A percentile compares a stretch with the other conserved stretches of the same genome.
These are phyloP conservation scores for Gila robusta DNA, from an alignment of 2,797 vertebrate genomes.

Conservation along the genomic window DNA sequence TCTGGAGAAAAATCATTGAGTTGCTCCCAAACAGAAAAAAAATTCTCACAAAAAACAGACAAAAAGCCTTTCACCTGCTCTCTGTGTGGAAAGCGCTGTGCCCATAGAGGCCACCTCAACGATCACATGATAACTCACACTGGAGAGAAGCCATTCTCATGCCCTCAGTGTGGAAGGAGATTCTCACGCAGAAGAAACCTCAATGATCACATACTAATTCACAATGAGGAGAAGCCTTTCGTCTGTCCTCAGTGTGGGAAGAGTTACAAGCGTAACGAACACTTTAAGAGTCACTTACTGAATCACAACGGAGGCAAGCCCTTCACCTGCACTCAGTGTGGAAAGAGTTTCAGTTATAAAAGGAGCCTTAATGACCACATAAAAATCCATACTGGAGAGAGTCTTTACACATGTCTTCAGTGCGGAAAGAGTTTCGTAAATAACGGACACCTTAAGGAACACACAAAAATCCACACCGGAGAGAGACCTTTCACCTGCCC, in stretches of 20 bases:
- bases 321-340: conserved; percentile 27
- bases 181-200: conserved; percentile 25
- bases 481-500: conserved; percentile 8
- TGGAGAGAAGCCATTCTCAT: conserved; percentile 19
- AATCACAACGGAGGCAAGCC: conserved; percentile 13
- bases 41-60: background rate
- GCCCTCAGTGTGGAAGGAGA: conserved; percentile 24
- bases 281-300: conserved; percentile 19
- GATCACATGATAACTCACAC: conserved; percentile 29
- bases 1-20: background rate
- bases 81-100: conserved; percentile 12
- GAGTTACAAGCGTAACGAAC: conserved; percentile 17
- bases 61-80: background rate
- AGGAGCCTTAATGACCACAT: conserved; percentile 19
- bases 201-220: background rate
- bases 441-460: conserved; percentile 31
- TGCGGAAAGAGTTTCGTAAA: conserved; percentile 27
- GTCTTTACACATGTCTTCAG: conserved; percentile 2
- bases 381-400: conserved; percentile 22
- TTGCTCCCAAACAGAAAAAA: background rate
- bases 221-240: conserved; percentile 2
- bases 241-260: conserved; percentile 29
- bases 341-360: conserved; percentile 32
- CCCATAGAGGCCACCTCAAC: conserved; percentile 23
- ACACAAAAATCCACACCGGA: conserved; percentile 18